phyloP scores from a whole-genome alignment of 2,888 invertebrate genomes.

The Dromius quadrimaculatus region DNA sequence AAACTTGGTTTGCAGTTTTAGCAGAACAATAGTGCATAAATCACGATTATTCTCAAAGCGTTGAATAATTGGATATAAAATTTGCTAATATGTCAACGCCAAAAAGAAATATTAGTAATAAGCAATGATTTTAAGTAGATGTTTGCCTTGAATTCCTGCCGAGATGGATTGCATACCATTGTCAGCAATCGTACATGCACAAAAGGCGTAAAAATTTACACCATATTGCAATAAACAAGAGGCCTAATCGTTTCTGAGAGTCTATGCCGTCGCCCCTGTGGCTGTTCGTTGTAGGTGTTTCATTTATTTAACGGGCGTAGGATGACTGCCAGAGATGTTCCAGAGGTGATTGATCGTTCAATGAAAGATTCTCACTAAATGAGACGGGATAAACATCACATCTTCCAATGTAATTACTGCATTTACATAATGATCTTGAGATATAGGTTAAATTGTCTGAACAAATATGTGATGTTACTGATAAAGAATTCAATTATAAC shows the following conservation, averaged over 20 bases:
- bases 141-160: slow-evolving; percentile 17
- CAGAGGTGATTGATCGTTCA: slow-evolving; percentile 28
- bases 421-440: neutral
- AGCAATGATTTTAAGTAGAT: slow-evolving; percentile 19
- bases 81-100: slow-evolving; percentile 12
- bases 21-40: slow-evolving; percentile 16
- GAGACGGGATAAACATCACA: slow-evolving; percentile 4
- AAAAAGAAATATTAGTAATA: slow-evolving; percentile 10
- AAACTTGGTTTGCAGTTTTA: neutral
- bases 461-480: too few relatives aligned
- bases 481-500: too few relatives aligned
- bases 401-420: neutral
- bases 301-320: slow-evolving; percentile 30
- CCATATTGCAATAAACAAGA: slow-evolving; percentile 13
- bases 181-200: slow-evolving; percentile 30
- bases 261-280: neutral
- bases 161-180: slow-evolving; percentile 16
- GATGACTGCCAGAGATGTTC: slow-evolving; percentile 4
- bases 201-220: neutral
- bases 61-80: slow-evolving; percentile 7
- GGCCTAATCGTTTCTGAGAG: slow-evolving; percentile 32
- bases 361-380: slow-evolving; percentile 18
- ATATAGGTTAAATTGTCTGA: neutral
- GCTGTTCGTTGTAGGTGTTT: slow-evolving; percentile 27
- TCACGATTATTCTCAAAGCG: slow-evolving; percentile 7